Percentiles rank a stretch among this genome's conserved stretches.
These are phyloP conservation scores for Spinus pinus DNA, from an alignment of 2,797 vertebrate species.

Conservation along the genomic window DNA sequence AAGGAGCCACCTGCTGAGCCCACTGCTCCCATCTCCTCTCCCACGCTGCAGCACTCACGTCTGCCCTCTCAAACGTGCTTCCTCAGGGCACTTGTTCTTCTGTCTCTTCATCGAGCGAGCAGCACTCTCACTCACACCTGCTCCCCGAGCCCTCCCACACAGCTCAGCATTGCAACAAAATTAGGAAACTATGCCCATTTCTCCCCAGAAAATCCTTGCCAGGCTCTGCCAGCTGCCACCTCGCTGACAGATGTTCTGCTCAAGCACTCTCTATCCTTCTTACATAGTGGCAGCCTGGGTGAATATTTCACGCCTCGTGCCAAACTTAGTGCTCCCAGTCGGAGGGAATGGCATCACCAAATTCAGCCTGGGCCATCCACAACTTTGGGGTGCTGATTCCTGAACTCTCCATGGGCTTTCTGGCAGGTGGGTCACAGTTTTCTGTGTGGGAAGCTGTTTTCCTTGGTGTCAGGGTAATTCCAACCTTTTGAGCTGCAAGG, in stretches of 20 bases:
- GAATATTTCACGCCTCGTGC: background rate
- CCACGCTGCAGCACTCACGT: rapidly evolving
- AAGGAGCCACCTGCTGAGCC: background rate
- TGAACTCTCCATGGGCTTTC: rapidly evolving
- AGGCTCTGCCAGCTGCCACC: constrained; percentile 47
- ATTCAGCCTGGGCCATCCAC: background rate
- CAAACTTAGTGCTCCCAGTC: background rate
- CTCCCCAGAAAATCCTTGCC: background rate
- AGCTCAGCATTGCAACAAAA: background rate
- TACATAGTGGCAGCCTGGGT: background rate
- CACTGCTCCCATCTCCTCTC: background rate
- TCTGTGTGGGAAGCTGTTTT: background rate
- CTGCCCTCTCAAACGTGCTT: background rate
- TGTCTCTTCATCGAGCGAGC: rapidly evolving
- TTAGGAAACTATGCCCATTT: constrained; percentile 8
- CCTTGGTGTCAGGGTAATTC: background rate
- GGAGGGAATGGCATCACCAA: background rate
- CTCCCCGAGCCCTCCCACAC: background rate
- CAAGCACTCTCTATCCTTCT: background rate
- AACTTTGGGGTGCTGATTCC: rapidly evolving
- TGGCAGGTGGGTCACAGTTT: background rate
- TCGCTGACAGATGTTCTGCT: constrained; percentile 52
- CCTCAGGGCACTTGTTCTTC: background rate
- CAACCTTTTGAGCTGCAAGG: background rate
- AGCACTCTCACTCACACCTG: background rate